These are phyloP conservation scores for Montipora sp. DNA, from an alignment of 64 coral and sea anemone species.

Conservation along the genomic window DNA sequence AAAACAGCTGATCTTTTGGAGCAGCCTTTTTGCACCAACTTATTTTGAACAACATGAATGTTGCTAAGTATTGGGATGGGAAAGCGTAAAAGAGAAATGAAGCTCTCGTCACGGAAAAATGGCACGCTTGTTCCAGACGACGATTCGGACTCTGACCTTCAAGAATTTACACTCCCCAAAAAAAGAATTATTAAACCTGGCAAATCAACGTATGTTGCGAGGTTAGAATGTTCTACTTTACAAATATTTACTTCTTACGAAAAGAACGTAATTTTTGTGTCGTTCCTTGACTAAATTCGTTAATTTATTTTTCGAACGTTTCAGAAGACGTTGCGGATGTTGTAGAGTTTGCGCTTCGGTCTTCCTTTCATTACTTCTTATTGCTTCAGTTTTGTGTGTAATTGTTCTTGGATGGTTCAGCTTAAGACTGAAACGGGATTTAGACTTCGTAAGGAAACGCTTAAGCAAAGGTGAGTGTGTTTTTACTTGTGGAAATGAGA, in stretches of 20 bases:
- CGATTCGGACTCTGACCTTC: slow-evolving; percentile 74
- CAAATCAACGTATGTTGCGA: slow-evolving; percentile 63
- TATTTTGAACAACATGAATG: background rate
- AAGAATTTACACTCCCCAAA: slow-evolving; percentile 75
- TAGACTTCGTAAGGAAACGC: slow-evolving; percentile 66
- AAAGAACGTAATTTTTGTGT: background rate
- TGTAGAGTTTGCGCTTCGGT: slow-evolving; percentile 75
- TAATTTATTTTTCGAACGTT: slow-evolving; percentile 51
- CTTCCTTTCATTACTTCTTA: slow-evolving; percentile 65
- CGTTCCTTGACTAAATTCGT: background rate
- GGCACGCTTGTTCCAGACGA: slow-evolving; percentile 70
- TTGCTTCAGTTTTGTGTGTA: slow-evolving; percentile 75
- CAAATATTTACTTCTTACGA: background rate
- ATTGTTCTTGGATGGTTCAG: slow-evolving; percentile 80
- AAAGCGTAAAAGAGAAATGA: slow-evolving; percentile 68
- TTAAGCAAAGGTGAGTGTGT: slow-evolving; percentile 65
- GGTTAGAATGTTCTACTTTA: slow-evolving; percentile 26
- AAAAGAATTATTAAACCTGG: slow-evolving; percentile 76
- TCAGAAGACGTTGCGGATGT: slow-evolving; percentile 65
- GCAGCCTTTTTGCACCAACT: background rate
- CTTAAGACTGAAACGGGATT: slow-evolving; percentile 71
- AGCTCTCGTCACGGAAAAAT: slow-evolving; percentile 69
- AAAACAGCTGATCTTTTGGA: background rate
- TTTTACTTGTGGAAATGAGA: background rate
- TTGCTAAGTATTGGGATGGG: background rate